Evolutionary conservation across 2,797 vertebrate species (phyloP), one percentile per base, ranked within the genome.

Genomic region (Leptodactylus fallax): DNA sequence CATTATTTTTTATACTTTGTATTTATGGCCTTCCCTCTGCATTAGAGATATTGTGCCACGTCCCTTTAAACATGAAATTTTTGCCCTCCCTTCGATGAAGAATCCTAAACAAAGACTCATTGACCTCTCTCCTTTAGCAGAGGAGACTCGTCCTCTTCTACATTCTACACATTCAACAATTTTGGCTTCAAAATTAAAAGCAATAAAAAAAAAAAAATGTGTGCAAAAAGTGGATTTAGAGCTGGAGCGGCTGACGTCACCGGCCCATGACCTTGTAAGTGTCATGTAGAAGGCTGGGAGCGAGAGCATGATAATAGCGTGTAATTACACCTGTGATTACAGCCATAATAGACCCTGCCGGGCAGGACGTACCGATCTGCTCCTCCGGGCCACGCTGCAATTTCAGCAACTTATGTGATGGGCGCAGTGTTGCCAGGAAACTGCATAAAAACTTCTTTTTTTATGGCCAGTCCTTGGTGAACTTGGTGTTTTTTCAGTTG

Each of bases 271-370:
- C 71, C 86, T 69, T 58, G 58, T 21, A 7, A 81, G 71, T 80
- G 56, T 81, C 83, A 76, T 13, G 63, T n/a, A n/a, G n/a, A n/a
- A n/a, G n/a, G n/a, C n/a, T n/a, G n/a, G n/a, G n/a, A n/a, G n/a
- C n/a, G n/a, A n/a, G n/a, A n/a, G n/a, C n/a, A n/a, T 76, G 83
- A 85, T 88, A 85, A 85, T 88, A 85, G 53, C 12, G 16, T 65
- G 45, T 81, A 88, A 88, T 88, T 88, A 88, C 55, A 85, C 58
- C 67, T 63, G 25, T 81, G 65, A 88, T 85, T 88, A 85, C 13
- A 77, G 87, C 45, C 56, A 85, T 77, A 85, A 88, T 81, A 81
- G 80, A 51, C 51, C 83, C 72, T 45, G 3, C 23, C 67, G 65
- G 49, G 56, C 79, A 16, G 56, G 21, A 74, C 53, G 56, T 49